Evolutionary conservation across 2,888 invertebrate species (phyloP).

Genomic region (Netelia inedita): DNA sequence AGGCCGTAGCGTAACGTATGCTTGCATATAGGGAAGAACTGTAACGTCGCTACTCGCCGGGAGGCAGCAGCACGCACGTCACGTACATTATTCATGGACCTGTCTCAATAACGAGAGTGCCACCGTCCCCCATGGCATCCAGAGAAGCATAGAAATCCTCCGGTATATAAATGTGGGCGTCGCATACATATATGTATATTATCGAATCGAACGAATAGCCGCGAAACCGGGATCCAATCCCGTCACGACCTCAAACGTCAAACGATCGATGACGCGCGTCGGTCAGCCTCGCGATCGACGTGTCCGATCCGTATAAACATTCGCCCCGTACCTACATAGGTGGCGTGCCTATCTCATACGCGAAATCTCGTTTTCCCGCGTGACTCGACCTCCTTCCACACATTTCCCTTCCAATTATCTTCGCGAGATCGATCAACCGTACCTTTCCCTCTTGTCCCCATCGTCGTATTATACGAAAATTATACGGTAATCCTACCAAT

Average conservation of each 20-base stretch:
- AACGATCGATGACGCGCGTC: constrained; percentile 38
- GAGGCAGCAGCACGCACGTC: constrained; percentile 51
- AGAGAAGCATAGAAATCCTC: constrained; percentile 18
- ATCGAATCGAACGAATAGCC: constrained; percentile 42
- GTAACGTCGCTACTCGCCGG: too few relatives aligned
- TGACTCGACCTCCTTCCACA: constrained; percentile 25
- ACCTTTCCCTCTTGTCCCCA: neutral
- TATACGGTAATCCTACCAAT: constrained; percentile 35
- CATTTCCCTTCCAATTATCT: constrained; percentile 57
- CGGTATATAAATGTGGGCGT: neutral
- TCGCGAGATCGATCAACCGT: constrained; percentile 47
- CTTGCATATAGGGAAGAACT: neutral
- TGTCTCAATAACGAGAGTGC: constrained; percentile 62
- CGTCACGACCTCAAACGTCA: constrained; percentile 50
- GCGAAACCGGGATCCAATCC: constrained; percentile 46
- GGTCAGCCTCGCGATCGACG: constrained; percentile 28
- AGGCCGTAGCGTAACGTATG: neutral
- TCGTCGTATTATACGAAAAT: constrained; percentile 40
- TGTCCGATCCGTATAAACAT: too few relatives aligned
- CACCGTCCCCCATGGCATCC: constrained; percentile 2
- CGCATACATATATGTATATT: neutral
- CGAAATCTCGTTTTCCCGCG: constrained; percentile 14
- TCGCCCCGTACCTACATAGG: too few relatives aligned
- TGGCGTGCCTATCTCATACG: too few relatives aligned
- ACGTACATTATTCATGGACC: constrained; percentile 64